Conservation (phyloP, 2,113 vertebrate genomes). For the Alexandromys fortis region DNA sequence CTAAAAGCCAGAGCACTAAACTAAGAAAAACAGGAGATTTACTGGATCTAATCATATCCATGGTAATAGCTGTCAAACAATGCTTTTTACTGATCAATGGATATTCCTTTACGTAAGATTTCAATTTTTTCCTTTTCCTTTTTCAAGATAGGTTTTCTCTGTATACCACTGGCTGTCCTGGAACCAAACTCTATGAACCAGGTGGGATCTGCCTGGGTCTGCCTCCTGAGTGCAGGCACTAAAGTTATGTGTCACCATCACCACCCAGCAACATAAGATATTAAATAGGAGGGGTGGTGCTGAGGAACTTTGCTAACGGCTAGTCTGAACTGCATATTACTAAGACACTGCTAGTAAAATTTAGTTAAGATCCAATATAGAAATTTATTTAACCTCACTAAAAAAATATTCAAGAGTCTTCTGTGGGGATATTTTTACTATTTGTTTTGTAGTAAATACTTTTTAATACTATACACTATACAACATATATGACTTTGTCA, state of each 20-base stretch:
- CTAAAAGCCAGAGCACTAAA: slow-evolving; percentile 36
- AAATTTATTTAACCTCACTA: slow-evolving; percentile 38
- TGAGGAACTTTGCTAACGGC: slow-evolving; percentile 39
- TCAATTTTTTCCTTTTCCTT: not conserved
- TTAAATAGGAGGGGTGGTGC: not conserved
- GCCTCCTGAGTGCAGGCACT: not conserved
- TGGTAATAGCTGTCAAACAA: not conserved
- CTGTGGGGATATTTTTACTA: slow-evolving; percentile 26
- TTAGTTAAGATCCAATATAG: slow-evolving; percentile 23
- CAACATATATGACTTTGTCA: slow-evolving; percentile 58
- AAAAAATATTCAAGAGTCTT: slow-evolving; percentile 25
- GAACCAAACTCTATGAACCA: not conserved
- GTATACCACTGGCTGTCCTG: not conserved
- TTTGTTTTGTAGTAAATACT: slow-evolving; percentile 37
- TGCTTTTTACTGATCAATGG: not conserved
- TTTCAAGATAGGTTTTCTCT: not conserved
- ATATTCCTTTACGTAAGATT: slow-evolving; percentile 41
- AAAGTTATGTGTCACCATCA: not conserved
- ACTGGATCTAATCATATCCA: slow-evolving; percentile 3
- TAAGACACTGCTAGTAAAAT: slow-evolving; percentile 38
- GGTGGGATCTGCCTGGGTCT: not conserved
- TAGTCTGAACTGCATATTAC: not conserved
- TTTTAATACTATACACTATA: slow-evolving; percentile 54
- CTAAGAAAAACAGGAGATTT: slow-evolving; percentile 20
- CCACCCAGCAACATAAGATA: not conserved